Evolutionary conservation across 92 coral and sea anemone species (phyloP).

Genomic region (Phenganax marumi): DNA sequence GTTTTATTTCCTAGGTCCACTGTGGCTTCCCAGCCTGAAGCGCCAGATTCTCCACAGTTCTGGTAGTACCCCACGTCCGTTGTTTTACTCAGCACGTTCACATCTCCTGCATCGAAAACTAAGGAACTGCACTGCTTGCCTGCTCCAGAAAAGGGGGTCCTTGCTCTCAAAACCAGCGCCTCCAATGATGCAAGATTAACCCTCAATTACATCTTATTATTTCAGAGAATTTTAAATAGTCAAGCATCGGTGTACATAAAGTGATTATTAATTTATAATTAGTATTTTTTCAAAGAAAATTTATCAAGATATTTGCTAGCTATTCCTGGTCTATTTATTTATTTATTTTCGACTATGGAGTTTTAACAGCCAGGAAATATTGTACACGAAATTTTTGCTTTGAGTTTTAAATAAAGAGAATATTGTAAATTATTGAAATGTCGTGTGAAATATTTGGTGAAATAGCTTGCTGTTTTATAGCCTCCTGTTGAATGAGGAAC

Average conservation of each 20-base stretch:
- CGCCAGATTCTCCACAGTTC: conserved; percentile 80
- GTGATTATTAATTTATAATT: conserved; percentile 20
- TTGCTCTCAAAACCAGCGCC: too few species aligned
- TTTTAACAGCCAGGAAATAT: conserved; percentile 1
- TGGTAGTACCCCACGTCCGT: conserved; percentile 57
- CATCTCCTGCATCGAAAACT: background rate
- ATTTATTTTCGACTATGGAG: conserved; percentile 36
- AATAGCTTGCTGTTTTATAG: background rate
- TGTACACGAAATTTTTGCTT: conserved; percentile 13
- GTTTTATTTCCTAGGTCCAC: conserved; percentile 66
- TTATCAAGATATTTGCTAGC: conserved; percentile 10
- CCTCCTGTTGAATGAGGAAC: background rate
- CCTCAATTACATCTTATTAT: background rate
- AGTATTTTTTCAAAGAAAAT: conserved; percentile 6
- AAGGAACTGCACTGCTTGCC: too few species aligned
- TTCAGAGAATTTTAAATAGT: background rate
- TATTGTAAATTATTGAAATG: background rate
- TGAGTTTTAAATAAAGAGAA: conserved; percentile 23
- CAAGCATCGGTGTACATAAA: background rate
- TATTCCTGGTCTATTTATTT: conserved; percentile 38
- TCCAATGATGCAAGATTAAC: background rate
- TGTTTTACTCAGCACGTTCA: background rate
- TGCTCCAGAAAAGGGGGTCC: too few species aligned
- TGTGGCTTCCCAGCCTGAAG: conserved; percentile 95
- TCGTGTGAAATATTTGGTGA: background rate